Conservation (phyloP, 2,797 vertebrate species). For the Todus mexicanus region DNA sequence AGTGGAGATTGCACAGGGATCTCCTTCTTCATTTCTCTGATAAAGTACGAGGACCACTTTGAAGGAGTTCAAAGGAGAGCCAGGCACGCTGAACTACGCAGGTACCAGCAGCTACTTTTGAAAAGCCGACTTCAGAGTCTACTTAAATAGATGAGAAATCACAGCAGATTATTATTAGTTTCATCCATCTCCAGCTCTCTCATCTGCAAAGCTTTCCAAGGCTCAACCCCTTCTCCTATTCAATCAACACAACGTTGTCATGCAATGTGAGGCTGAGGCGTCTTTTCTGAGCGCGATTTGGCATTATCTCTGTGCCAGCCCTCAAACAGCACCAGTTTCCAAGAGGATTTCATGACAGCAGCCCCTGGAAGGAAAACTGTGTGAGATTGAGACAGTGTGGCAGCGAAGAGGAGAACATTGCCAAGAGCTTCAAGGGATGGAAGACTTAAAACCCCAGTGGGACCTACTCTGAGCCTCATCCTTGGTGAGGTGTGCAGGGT, state of each 20-base stretch:
- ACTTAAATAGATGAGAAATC: neutral
- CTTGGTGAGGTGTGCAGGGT: neutral
- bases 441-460: neutral
- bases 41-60: neutral
- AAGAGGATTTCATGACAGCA: neutral
- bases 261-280: neutral
- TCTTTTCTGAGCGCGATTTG: neutral
- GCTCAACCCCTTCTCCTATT: neutral
- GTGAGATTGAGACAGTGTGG: fast-evolving
- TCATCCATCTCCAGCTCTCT: neutral
- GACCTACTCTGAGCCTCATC: neutral
- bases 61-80: neutral
- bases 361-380: neutral
- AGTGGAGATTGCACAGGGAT: neutral
- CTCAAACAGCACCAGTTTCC: neutral
- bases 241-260: neutral
- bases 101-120: neutral
- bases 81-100: neutral
- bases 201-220: neutral
- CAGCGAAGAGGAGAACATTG: neutral
- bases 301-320: neutral
- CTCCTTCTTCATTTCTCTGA: neutral
- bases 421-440: neutral
- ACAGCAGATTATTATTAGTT: neutral
- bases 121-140: neutral